A percentile compares a stretch with the other conserved stretches of the same genome.
Conservation (phyloP, 2,113 vertebrate species). For the Cyprinodon variegatus region DNA sequence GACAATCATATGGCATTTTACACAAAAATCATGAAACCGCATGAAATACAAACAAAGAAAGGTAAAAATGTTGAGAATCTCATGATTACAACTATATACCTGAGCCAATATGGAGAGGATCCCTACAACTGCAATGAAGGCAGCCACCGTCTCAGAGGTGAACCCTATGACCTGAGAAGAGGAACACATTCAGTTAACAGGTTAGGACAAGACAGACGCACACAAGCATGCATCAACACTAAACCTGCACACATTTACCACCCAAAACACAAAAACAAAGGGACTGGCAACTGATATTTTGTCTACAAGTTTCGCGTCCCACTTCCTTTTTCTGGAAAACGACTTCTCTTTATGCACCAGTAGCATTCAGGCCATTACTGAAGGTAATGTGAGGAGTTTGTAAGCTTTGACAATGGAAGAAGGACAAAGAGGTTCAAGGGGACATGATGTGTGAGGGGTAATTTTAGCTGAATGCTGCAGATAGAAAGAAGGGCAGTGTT, state of each 20-base stretch:
- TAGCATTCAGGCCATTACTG: slow-evolving; percentile 18
- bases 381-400: slow-evolving; percentile 7
- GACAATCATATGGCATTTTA: background rate
- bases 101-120: slow-evolving; percentile 92
- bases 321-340: background rate
- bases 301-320: background rate
- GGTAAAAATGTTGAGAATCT: background rate
- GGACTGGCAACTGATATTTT: slow-evolving; percentile 8
- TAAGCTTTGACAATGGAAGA: slow-evolving; percentile 7
- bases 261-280: background rate
- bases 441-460: slow-evolving; percentile 2
- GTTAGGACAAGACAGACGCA: slow-evolving; percentile 28
- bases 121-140: slow-evolving; percentile 90
- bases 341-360: background rate
- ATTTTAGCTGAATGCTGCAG: background rate
- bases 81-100: slow-evolving; percentile 69
- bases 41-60: no score
- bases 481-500: background rate
- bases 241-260: background rate
- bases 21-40: background rate
- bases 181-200: slow-evolving; percentile 7
- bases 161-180: slow-evolving; percentile 87
- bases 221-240: background rate
- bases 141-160: slow-evolving; percentile 88
- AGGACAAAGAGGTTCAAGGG: background rate